Conservation (phyloP, 2,888 invertebrate genomes). For the Augochlorella aurata region DNA sequence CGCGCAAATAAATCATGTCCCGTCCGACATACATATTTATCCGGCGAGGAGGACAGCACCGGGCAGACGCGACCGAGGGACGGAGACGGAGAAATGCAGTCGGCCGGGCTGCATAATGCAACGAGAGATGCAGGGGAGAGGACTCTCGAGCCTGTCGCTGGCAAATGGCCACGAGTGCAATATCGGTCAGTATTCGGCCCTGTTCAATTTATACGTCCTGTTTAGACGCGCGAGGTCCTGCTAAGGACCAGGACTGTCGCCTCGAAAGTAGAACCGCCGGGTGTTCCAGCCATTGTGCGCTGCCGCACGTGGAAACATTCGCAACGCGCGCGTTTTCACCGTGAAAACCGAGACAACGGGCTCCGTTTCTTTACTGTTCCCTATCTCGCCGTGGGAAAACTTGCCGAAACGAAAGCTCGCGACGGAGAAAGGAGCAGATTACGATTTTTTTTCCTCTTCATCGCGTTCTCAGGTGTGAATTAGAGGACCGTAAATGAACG, state of each 20-base stretch:
- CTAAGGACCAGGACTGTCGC: background rate
- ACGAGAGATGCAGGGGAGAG: constrained; percentile 43
- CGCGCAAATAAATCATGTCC: constrained; percentile 64
- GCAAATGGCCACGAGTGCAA: constrained; percentile 68
- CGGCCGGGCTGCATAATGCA: constrained; percentile 61
- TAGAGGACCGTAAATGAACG: background rate
- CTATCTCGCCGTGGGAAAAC: constrained; percentile 20
- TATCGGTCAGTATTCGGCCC: constrained; percentile 64
- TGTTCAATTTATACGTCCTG: constrained; percentile 44
- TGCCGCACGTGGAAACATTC: background rate
- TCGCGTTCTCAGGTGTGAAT: constrained; percentile 7
- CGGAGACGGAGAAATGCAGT: constrained; percentile 40
- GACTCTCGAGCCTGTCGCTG: constrained; percentile 50
- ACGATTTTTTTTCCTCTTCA: background rate
- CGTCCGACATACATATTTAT: constrained; percentile 51
- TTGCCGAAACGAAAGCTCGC: constrained; percentile 35
- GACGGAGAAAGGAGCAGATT: background rate
- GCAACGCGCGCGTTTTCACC: constrained; percentile 40
- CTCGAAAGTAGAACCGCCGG: constrained; percentile 37
- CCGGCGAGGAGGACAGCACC: constrained; percentile 28
- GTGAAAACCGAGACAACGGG: constrained; percentile 20
- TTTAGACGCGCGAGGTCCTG: background rate
- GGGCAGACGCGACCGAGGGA: constrained; percentile 13
- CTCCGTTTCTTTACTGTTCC: background rate
- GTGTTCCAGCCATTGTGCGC: constrained; percentile 37